phyloP scores from a whole-genome alignment of 2,113 vertebrate genomes.

The Acanthisitta chloris region DNA sequence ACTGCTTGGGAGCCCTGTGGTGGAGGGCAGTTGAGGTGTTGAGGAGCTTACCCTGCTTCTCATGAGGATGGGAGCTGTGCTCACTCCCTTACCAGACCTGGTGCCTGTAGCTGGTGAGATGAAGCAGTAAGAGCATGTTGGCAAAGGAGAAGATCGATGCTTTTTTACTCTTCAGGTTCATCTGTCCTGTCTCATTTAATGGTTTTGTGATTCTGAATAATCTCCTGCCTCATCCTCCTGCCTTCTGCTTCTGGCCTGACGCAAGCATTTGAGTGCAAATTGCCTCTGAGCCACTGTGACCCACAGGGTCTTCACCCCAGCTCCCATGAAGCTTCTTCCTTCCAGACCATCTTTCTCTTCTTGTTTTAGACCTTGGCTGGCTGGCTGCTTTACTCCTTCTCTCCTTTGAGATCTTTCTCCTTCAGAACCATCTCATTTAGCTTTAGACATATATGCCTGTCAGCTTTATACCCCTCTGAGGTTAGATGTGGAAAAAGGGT shows the following conservation, averaged over 20 bases:
- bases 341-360: background rate
- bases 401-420: background rate
- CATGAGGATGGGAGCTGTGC: background rate
- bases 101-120: background rate
- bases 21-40: background rate
- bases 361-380: background rate
- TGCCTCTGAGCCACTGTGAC: background rate
- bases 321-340: background rate
- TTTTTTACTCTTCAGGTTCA: background rate
- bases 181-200: background rate
- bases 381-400: background rate
- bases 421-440: background rate
- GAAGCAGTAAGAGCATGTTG: rapidly evolving
- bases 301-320: background rate
- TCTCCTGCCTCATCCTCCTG: background rate
- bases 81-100: rapidly evolving
- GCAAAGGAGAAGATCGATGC: background rate
- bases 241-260: background rate
- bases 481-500: background rate
- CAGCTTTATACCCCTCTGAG: background rate
- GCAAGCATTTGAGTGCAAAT: background rate
- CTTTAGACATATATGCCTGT: background rate
- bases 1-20: background rate
- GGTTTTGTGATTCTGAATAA: background rate
- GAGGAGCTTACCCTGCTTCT: background rate